phyloP scores from a whole-genome alignment of 2,797 vertebrate species.

The Anableps anableps region DNA sequence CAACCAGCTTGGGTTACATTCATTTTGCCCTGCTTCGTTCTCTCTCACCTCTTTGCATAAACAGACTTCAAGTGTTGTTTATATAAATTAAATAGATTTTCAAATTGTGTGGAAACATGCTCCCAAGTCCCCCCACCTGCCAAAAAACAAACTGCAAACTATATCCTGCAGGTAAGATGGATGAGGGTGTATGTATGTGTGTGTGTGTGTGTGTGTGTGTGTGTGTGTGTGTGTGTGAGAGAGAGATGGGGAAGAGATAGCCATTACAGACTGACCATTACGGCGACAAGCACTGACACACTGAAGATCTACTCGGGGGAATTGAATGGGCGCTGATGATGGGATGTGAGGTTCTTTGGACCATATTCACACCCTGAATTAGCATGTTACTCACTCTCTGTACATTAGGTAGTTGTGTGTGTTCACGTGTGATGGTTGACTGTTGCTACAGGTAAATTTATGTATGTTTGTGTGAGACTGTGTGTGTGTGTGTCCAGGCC shows the following conservation, averaged over 20 bases:
- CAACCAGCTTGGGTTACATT: neutral
- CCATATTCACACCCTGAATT: neutral
- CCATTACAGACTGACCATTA: conserved; percentile 76
- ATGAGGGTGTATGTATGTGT: conserved; percentile 46
- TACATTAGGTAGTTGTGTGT: conserved; percentile 29
- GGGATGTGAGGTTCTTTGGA: conserved; percentile 35
- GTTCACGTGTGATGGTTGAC: neutral
- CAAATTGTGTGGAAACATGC: neutral
- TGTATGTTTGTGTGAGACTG: conserved; percentile 42
- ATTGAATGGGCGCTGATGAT: conserved; percentile 53
- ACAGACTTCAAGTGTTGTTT: neutral
- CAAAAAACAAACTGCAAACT: conserved; percentile 4
- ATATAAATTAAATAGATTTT: neutral
- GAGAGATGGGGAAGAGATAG: conserved; percentile 60
- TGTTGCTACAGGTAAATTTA: conserved; percentile 5
- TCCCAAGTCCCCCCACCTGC: conserved; percentile 2
- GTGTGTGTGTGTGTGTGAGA: neutral
- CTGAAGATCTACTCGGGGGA: conserved; percentile 60
- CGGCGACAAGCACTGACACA: conserved; percentile 60
- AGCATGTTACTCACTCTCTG: conserved; percentile 31
- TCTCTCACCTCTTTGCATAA: neutral
- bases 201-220: conserved; percentile 37
- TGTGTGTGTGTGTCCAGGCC: conserved; percentile 54
- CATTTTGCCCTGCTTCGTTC: neutral
- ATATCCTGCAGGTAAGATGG: conserved; percentile 64